Percentiles rank a stretch among this genome's conserved stretches.
Conservation (phyloP, 2,113 vertebrate species). For the Tychaedon coryphoeus region DNA sequence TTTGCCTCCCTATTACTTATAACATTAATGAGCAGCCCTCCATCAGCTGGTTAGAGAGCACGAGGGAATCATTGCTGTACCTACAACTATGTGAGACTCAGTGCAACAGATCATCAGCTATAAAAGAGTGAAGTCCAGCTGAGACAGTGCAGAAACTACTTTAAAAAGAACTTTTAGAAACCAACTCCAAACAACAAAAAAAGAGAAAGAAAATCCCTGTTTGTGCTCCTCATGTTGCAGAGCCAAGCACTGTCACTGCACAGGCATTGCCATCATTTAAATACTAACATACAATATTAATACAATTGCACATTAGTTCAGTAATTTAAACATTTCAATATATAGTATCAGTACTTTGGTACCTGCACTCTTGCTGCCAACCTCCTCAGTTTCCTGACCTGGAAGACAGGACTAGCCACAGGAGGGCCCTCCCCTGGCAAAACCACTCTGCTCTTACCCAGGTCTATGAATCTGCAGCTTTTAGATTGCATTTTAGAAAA, state of each 20-base stretch:
- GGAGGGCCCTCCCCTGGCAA: neutral
- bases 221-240: neutral
- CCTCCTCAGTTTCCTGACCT: neutral
- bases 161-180: neutral
- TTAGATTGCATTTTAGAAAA: accelerated
- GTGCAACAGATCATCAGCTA: neutral
- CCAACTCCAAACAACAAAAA: neutral
- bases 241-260: accelerated
- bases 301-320: neutral
- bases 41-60: neutral
- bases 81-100: neutral
- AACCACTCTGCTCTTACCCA: neutral
- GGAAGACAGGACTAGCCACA: neutral
- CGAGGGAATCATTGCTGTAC: neutral
- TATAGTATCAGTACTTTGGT: accelerated
- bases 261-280: accelerated
- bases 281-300: accelerated
- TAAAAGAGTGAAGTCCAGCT: neutral
- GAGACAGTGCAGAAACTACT: neutral
- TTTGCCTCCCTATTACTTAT: accelerated
- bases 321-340: neutral
- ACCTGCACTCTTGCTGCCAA: neutral
- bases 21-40: neutral
- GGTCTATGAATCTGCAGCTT: neutral
- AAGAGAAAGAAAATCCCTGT: neutral